Base-by-base conservation (phyloP, 2,797 vertebrate genomes). In the Oryzias dopingdopingensis region DNA sequence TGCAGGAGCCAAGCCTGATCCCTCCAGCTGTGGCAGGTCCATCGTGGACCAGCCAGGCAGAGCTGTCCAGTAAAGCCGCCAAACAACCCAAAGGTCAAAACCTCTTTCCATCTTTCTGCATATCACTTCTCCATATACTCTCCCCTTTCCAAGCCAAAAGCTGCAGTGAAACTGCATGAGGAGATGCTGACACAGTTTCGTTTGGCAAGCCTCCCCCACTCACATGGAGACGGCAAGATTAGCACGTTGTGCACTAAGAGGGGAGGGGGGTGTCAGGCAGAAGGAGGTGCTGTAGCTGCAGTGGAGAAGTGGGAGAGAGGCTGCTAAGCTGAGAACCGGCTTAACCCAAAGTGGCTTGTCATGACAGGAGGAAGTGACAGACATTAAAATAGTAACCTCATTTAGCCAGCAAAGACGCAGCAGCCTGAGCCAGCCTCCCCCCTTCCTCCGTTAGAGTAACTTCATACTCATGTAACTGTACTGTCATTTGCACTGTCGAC, bases 341-440 rank as follows among this genome's bases (percentile, higher is more conserved):
- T 90, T 90, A 90, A 84, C 79, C 71, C 75, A 89, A 90, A 89
- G 88, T 86, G 86, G 87, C 86, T 89, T 87, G 87, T 90, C 89
- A 91, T 89, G 86, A 86, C 85, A 82, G 81, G 84, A 90, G 88
- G 89, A 90, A 91, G 86, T 90, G 86, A 83, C 89, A 88, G 77
- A 81, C 74, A 84, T 90, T 84, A 86, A 90, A 91, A 91, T 91
- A 89, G 89, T 88, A 85, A 89, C 87, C 78, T 83, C 62, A 55
- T 85, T 86, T 88, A 90, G 83, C 74, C 62, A 71, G 76, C 74
- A 70, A 60, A 83, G 79, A 84, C 77, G 70, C 8, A 15, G 64
- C 40, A 16, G 32, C 32, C 32, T 12, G 32, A 32, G 32, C 32
- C 8, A 32, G 32, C 32, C 32, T 37, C 32, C 32, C 10, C 32